Evolutionary conservation across 1,140 invertebrate genomes (phyloP).

Genomic region (Rhyzopertha dominica): DNA sequence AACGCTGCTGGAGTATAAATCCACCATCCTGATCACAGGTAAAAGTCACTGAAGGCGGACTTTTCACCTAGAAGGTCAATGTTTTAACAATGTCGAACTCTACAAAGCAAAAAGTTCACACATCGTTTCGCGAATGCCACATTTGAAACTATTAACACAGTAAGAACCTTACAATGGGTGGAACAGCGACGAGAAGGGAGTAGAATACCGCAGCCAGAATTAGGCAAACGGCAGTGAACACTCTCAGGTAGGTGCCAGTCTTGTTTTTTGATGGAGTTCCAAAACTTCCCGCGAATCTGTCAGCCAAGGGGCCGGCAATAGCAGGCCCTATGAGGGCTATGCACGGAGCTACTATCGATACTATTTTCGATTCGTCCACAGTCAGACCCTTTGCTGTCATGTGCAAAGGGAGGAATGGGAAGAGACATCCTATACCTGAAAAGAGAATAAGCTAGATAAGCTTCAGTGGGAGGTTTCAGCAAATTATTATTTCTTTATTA

Average conservation of each 20-base stretch:
- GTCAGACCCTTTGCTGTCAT: constrained; percentile 66
- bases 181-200: constrained; percentile 59
- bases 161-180: constrained; percentile 52
- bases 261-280: constrained; percentile 43
- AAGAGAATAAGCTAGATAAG: constrained; percentile 25
- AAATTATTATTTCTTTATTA: neutral
- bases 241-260: constrained; percentile 52
- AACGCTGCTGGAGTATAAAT: constrained; percentile 63
- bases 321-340: constrained; percentile 65
- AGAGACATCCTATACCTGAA: constrained; percentile 67
- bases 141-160: no score
- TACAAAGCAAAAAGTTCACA: no score
- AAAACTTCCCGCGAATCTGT: constrained; percentile 51
- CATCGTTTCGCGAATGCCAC: no score
- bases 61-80: constrained; percentile 50
- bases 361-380: constrained; percentile 60
- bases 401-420: constrained; percentile 69
- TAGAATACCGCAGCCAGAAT: constrained; percentile 64
- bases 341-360: constrained; percentile 68
- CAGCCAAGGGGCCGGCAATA: constrained; percentile 63
- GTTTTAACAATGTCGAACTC: no score
- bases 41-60: constrained; percentile 58
- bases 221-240: constrained; percentile 64
- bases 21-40: constrained; percentile 61
- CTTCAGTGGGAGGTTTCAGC: neutral